Base-by-base conservation (phyloP, 1,140 invertebrate species). In the Liolophura sinensis region DNA sequence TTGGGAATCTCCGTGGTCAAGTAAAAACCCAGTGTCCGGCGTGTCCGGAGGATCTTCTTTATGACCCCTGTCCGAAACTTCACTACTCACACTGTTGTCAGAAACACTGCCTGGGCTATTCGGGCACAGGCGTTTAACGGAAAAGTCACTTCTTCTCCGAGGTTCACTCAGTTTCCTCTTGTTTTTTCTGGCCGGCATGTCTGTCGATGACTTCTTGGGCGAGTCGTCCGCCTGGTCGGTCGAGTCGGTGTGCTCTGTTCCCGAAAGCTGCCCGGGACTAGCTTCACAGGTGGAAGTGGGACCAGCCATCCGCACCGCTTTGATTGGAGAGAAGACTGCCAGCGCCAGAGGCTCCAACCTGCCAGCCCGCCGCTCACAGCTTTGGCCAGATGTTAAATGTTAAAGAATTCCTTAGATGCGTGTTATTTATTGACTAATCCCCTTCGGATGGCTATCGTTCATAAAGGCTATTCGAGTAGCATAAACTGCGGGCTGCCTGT, bases 81-180 rank as follows among this genome's bases (percentile, higher is more conserved):
- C 81, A 66, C 77, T 78, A 50, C 70, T 65, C 4, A 70, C 67
- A 69, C 74, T 73, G 22, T 69, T 60, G 24, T 61, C 61, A 58
- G 60, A 63, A 31, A 72, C 73, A 66, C 74, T 48, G 78, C 84
- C 65, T 20, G 77, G 73, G 86, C 73, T 79, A 31, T 80, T 75
- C 50, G 74, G 76, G 73, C 78, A 81, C 56, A 80, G 73, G 48
- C 78, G 64, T 60, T 80, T 80, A 64, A 80, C 77, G 70, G 75
- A 78, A 68, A 80, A 82, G 66, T 81, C 79, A 7, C 69, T 74
- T 20, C 79, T 78, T 72, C 88, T 88, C 14, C 89, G 87, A 0
- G 91, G 90, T 64, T 93, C 92, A 15, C 89, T 88, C 62, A 90
- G 85, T 70, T 92, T 92, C 27, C 91, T 83, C 78, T 92, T 92